phyloP scores from a whole-genome alignment of 2,113 vertebrate genomes.

The Malurus alboscapulatus region DNA sequence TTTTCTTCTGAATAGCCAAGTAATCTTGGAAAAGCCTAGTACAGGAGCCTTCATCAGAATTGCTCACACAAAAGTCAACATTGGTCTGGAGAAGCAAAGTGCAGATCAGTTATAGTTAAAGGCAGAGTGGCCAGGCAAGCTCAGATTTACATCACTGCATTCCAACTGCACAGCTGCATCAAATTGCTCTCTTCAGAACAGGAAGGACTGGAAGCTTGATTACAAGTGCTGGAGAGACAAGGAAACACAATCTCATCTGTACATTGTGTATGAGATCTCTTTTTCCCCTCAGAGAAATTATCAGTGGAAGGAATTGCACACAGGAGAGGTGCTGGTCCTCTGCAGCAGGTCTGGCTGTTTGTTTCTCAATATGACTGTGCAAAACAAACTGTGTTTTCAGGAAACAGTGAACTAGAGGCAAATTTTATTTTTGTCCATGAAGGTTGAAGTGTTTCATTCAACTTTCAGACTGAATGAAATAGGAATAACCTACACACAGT shows the following conservation, averaged over 20 bases:
- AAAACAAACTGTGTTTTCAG: background rate
- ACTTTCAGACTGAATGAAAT: background rate
- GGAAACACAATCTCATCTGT: conserved; percentile 1
- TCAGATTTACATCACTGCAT: background rate
- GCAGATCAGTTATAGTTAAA: background rate
- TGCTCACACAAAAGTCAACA: background rate
- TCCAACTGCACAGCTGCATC: conserved; percentile 53
- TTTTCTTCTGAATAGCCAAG: background rate
- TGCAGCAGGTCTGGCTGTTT: background rate
- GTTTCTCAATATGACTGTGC: background rate
- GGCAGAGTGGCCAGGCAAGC: conserved; percentile 6
- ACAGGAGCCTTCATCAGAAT: background rate
- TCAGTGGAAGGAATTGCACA: background rate
- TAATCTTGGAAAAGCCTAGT: background rate
- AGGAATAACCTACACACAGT: background rate
- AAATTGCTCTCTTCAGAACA: conserved; percentile 47
- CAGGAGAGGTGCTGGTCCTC: background rate
- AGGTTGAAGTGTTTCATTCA: background rate
- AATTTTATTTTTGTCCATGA: background rate
- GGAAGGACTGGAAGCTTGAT: conserved; percentile 53
- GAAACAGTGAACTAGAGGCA: background rate
- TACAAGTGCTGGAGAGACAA: conserved; percentile 9
- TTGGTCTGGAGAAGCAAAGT: background rate
- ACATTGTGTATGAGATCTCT: background rate
- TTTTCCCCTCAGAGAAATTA: background rate